Conservation (phyloP, 1,140 invertebrate genomes). For the Pantala flavescens region DNA sequence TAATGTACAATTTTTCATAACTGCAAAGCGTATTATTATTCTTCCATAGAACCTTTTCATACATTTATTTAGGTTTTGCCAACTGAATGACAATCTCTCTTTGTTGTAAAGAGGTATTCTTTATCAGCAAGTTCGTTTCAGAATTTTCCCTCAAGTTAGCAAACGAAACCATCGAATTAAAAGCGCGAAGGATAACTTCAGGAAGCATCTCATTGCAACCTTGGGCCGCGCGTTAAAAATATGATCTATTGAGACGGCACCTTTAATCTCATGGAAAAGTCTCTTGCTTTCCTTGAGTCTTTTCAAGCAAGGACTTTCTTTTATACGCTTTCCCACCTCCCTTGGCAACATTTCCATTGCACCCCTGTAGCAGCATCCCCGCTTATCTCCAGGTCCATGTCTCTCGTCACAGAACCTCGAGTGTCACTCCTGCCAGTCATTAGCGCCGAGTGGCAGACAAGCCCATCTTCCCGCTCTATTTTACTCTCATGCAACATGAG, state of each 20-base stretch:
- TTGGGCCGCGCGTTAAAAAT: not conserved
- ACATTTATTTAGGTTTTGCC: too few relatives aligned
- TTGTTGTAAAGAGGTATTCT: too few relatives aligned
- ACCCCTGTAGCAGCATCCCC: slow-evolving; percentile 9
- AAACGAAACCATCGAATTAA: too few relatives aligned
- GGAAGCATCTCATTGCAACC: not conserved
- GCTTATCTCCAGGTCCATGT: slow-evolving; percentile 18
- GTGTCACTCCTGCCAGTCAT: slow-evolving; percentile 22
- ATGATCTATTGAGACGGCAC: not conserved
- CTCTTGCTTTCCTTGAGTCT: not conserved
- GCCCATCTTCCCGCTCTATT: slow-evolving; percentile 22
- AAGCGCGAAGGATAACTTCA: too few relatives aligned
- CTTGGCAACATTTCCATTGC: not conserved
- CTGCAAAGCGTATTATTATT: too few relatives aligned
- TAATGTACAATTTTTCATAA: too few relatives aligned
- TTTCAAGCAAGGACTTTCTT: not conserved
- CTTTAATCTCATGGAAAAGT: not conserved
- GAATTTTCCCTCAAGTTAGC: too few relatives aligned
- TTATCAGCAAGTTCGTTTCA: too few relatives aligned
- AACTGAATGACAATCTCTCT: too few relatives aligned
- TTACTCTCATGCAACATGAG: slow-evolving; percentile 18
- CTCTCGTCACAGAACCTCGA: slow-evolving; percentile 21
- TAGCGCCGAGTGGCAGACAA: slow-evolving; percentile 28
- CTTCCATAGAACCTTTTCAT: too few relatives aligned
- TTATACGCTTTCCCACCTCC: not conserved